phyloP scores from a whole-genome alignment of 2,797 vertebrate genomes.

The Thalassophryne amazonica region DNA sequence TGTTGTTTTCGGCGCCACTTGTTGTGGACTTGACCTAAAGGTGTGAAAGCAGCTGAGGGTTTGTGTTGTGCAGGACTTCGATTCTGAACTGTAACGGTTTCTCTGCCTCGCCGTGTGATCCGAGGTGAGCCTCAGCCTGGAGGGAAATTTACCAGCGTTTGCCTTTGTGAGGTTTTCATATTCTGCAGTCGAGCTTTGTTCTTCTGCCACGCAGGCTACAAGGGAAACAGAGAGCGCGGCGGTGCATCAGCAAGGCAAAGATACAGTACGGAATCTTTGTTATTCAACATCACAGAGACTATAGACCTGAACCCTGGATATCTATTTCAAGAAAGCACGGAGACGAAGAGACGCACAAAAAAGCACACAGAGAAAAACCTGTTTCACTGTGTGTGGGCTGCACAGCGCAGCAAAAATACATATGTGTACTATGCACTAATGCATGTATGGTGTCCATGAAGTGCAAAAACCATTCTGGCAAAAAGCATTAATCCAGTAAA shows the following conservation, averaged over 20 bases:
- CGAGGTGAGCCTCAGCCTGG: conserved; percentile 33
- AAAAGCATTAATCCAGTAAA: no score
- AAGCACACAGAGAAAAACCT: conserved; percentile 5
- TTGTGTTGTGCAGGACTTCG: conserved; percentile 2
- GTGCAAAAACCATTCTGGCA: no score
- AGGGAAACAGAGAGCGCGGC: background rate
- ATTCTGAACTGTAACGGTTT: conserved; percentile 32
- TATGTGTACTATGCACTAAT: background rate
- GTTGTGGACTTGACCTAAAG: background rate
- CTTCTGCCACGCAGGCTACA: conserved; percentile 17
- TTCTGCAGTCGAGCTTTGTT: conserved; percentile 47
- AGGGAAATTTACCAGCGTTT: conserved; percentile 45
- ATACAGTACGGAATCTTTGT: conserved; percentile 19
- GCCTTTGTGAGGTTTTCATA: conserved; percentile 43
- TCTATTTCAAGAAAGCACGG: conserved; percentile 29
- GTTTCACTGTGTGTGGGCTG: conserved; percentile 32
- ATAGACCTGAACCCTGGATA: background rate
- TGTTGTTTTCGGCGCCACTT: conserved; percentile 25
- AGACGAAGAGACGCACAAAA: conserved; percentile 1
- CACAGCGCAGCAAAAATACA: conserved; percentile 8
- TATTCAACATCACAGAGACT: conserved; percentile 8
- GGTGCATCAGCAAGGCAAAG: conserved; percentile 19
- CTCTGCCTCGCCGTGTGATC: conserved; percentile 34
- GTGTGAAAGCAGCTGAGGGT: background rate
- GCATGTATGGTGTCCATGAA: no score